Evolutionary conservation across 1,140 invertebrate species (phyloP).

Genomic region (Drosophila lacteicornis): DNA sequence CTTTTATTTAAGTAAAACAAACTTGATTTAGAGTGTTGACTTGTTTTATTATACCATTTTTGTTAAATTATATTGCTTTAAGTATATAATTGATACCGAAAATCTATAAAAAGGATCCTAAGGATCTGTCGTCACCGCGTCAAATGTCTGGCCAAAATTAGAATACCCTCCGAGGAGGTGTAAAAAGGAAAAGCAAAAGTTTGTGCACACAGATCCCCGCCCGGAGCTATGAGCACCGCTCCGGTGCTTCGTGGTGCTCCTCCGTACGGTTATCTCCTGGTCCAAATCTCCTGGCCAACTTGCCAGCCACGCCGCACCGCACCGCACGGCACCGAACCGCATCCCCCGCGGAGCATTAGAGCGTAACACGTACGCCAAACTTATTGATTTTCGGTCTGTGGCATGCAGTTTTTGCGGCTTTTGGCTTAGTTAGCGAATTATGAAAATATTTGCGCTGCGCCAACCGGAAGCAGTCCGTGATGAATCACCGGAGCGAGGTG

Average conservation of each 20-base stretch:
- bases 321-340: not conserved
- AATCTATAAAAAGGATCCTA: no score
- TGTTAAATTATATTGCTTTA: no score
- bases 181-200: conserved; percentile 12
- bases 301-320: no score
- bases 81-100: no score
- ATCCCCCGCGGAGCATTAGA: conserved; percentile 37
- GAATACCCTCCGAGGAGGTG: not conserved
- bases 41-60: no score
- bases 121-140: no score
- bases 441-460: conserved; percentile 77
- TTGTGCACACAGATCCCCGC: conserved; percentile 17
- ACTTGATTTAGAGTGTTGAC: no score
- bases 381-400: conserved; percentile 73
- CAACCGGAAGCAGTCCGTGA: conserved; percentile 59
- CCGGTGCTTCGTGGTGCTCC: conserved; percentile 11
- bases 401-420: conserved; percentile 73
- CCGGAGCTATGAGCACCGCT: conserved; percentile 36
- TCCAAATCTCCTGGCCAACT: conserved; percentile 39
- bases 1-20: not conserved
- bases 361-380: conserved; percentile 75
- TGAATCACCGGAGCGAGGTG: conserved; percentile 49
- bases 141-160: not conserved
- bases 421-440: conserved; percentile 80
- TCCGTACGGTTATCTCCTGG: conserved; percentile 17